Base-by-base conservation (phyloP, 1,140 invertebrate genomes). In the Bombus picipes region DNA sequence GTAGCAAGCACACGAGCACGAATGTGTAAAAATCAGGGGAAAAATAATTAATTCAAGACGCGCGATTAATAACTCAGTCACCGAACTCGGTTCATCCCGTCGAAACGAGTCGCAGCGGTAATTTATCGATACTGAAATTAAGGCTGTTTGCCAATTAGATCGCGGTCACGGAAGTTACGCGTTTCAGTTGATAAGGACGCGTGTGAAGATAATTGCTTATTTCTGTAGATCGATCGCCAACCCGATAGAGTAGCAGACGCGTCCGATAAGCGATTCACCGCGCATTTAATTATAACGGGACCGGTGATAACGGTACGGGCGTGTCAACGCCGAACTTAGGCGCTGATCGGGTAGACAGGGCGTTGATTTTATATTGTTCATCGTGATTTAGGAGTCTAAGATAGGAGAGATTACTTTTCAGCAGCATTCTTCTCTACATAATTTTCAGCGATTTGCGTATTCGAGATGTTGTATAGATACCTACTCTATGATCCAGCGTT, bases 261-360 rank as follows among this genome's bases (percentile, higher is more conserved):
- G 37, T 82, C 39, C 41, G 82, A 85, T 88, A 72, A 89, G n/a
- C 71, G 65, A 37, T 85, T 83, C 77, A 10, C 53, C 22, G 39
- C 37, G 75, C 68, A 73, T 88, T 90, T 88, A 86, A 88, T 88
- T 74, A 66, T 90, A 90, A 90, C 89, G 88, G 89, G 39, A 90
- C 34, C 32, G 12, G n/a, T 59, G 80, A 78, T 90, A 90, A 90
- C 89, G 80, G 89, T 57, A 62, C 83, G 28, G 65, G 53, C 22
- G 13, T 39, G 39, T 81, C 75, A 83, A 76, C 57, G 28, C 3
- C 41, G 34, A 59, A 62, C n/a, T 88, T 39, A 39, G 70, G 22
- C 28, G 41, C 18, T 28, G 39, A 47, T 53, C 34, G 25, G 47
- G 0, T 37, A 57, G 62, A 15, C 32, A 18, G 9, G 25, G 9